phyloP scores from a whole-genome alignment of 2,888 invertebrate genomes.

The Leptarthrus brevirostris region DNA sequence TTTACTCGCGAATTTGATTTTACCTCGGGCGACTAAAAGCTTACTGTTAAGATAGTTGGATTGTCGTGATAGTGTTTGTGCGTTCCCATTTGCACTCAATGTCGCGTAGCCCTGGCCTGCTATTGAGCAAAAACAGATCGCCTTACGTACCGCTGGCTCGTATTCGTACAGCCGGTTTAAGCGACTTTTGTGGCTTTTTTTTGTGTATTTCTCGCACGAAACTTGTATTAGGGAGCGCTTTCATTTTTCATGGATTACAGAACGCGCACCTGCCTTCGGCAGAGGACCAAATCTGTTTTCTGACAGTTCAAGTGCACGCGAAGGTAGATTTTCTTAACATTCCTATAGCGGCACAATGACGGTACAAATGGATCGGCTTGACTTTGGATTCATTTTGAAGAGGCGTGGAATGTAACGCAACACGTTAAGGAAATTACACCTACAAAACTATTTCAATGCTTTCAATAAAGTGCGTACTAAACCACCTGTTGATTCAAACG shows the following conservation, averaged over 20 bases:
- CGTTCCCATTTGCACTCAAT: slow-evolving; percentile 62
- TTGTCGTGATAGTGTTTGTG: slow-evolving; percentile 15
- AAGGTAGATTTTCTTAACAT: background rate
- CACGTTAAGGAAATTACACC: slow-evolving; percentile 1
- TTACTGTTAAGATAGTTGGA: slow-evolving; percentile 14
- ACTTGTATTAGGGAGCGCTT: slow-evolving; percentile 22
- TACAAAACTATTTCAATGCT: background rate
- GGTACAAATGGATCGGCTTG: background rate
- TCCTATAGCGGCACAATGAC: background rate
- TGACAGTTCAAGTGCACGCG: slow-evolving; percentile 42
- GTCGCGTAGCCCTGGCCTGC: slow-evolving; percentile 66
- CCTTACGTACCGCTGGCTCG: slow-evolving; percentile 61
- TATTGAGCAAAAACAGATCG: slow-evolving; percentile 64
- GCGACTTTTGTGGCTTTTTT: slow-evolving; percentile 36
- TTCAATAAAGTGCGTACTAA: background rate
- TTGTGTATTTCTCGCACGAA: slow-evolving; percentile 10
- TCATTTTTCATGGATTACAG: slow-evolving; percentile 12
- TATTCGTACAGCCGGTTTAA: slow-evolving; percentile 20
- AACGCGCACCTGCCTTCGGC: slow-evolving; percentile 17
- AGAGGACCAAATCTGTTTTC: background rate
- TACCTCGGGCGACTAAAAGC: background rate
- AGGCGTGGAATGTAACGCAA: slow-evolving; percentile 7
- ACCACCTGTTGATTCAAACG: background rate
- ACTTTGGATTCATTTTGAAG: background rate
- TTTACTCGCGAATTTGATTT: background rate